These are phyloP conservation scores for Parnassius mnemosyne DNA, from an alignment of 2,888 invertebrate species.

Conservation along the genomic window DNA sequence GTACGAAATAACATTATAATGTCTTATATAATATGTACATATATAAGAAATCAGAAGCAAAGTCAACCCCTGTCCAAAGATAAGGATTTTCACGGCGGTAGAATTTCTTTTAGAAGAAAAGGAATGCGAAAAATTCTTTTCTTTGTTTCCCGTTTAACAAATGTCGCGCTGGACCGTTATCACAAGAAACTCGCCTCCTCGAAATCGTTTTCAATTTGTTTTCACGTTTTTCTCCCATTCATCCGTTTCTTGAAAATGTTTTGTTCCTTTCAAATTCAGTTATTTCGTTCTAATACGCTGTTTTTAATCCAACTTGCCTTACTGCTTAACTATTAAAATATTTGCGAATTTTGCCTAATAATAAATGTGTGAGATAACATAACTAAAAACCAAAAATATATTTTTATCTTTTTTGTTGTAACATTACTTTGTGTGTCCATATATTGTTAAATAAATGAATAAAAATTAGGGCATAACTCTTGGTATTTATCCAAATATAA, in stretches of 20 bases:
- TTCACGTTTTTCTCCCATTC: constrained; percentile 21
- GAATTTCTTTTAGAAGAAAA: constrained; percentile 8
- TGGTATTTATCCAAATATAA: no score
- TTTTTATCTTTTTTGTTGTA: no score
- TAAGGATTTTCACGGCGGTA: constrained; percentile 2
- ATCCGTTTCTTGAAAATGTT: constrained; percentile 17
- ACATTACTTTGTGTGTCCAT: no score
- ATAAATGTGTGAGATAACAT: no score
- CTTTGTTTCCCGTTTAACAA: constrained; percentile 21
- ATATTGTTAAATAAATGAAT: no score
- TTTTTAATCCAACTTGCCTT: constrained; percentile 12
- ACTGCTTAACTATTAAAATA: no score
- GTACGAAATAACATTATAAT: no score
- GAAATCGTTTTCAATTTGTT: constrained; percentile 26
- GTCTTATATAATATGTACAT: no score
- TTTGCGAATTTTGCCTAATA: no score
- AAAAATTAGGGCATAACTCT: no score
- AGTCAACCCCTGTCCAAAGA: background rate
- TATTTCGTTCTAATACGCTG: constrained; percentile 2
- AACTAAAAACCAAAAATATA: no score
- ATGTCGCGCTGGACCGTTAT: constrained; percentile 21
- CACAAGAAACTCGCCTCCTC: constrained; percentile 18
- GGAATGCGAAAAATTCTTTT: constrained; percentile 14
- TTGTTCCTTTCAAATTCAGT: constrained; percentile 14
- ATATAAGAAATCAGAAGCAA: background rate